These are phyloP conservation scores for Ormyrus nitidulus DNA, from an alignment of 2,888 invertebrate genomes.

Conservation along the genomic window DNA sequence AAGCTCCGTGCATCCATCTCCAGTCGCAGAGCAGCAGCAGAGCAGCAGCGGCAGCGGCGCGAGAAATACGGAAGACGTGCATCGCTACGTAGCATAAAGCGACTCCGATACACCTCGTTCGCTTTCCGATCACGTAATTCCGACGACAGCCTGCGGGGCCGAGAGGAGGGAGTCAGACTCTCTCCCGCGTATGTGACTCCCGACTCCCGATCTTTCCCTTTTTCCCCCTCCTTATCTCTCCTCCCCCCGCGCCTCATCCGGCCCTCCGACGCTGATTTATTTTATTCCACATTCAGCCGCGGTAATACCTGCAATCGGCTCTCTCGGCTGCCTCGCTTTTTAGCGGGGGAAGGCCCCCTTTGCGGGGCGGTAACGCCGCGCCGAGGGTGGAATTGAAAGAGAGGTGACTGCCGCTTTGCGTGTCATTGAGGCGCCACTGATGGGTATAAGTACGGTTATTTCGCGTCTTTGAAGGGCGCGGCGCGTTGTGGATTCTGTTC, in stretches of 20 bases:
- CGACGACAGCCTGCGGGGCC: background rate
- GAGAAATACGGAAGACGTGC: conserved; percentile 28
- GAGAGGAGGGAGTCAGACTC: conserved; percentile 23
- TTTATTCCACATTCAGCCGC: conserved; percentile 43
- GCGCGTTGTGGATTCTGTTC: too few species aligned
- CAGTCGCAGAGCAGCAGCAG: background rate
- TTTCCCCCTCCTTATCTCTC: background rate
- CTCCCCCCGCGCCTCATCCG: too few species aligned
- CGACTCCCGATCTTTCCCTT: background rate
- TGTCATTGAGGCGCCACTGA: too few species aligned
- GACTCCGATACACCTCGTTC: background rate
- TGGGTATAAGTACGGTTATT: too few species aligned
- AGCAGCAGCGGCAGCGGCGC: background rate
- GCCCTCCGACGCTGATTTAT: conserved; percentile 23
- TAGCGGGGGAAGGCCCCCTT: too few species aligned
- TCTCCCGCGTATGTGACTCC: background rate
- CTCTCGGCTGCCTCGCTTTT: background rate
- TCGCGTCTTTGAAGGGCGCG: too few species aligned
- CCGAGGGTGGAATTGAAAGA: too few species aligned
- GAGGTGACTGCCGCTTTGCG: too few species aligned
- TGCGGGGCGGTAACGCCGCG: too few species aligned
- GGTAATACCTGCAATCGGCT: conserved; percentile 37
- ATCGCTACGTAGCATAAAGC: conserved; percentile 23
- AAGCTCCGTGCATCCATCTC: conserved; percentile 2
- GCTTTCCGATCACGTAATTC: conserved; percentile 54